Evolutionary conservation across 2,888 invertebrate genomes (phyloP).

Genomic region (Candidula unifasciata): DNA sequence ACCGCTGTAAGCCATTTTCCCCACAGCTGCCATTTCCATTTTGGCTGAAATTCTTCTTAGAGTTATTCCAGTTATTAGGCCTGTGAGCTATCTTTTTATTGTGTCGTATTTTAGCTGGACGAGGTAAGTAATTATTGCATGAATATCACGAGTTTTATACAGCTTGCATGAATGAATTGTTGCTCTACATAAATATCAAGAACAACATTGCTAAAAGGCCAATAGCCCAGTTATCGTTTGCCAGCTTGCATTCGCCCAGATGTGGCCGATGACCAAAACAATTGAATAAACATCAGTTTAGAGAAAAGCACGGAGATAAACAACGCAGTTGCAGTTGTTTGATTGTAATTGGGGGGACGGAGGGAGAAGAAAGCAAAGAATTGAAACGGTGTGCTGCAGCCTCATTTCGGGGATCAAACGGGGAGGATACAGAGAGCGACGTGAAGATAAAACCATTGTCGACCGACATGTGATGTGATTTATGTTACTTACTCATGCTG

Average conservation of each 20-base stretch:
- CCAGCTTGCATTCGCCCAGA: constrained; percentile 42
- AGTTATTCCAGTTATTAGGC: neutral
- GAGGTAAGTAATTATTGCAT: neutral
- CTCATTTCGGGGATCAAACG: too few species aligned
- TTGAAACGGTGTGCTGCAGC: too few species aligned
- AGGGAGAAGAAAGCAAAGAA: too few species aligned
- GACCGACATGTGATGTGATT: too few species aligned
- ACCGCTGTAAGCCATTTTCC: constrained; percentile 29
- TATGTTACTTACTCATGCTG: too few species aligned
- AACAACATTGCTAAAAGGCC: constrained; percentile 37
- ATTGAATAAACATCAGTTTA: neutral
- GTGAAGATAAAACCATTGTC: too few species aligned
- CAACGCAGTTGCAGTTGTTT: too few species aligned
- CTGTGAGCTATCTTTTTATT: neutral
- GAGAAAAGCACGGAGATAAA: too few species aligned
- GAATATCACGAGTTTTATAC: neutral
- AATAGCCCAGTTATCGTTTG: constrained; percentile 23
- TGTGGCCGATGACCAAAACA: neutral
- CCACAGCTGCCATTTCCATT: constrained; percentile 30
- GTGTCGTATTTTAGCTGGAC: neutral
- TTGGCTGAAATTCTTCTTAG: constrained; percentile 40
- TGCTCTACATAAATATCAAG: neutral
- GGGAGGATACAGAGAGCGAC: too few species aligned
- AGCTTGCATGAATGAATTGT: neutral
- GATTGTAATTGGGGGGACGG: too few species aligned